phyloP scores from a whole-genome alignment of 2,888 invertebrate species.

The Acronicta leporina region DNA sequence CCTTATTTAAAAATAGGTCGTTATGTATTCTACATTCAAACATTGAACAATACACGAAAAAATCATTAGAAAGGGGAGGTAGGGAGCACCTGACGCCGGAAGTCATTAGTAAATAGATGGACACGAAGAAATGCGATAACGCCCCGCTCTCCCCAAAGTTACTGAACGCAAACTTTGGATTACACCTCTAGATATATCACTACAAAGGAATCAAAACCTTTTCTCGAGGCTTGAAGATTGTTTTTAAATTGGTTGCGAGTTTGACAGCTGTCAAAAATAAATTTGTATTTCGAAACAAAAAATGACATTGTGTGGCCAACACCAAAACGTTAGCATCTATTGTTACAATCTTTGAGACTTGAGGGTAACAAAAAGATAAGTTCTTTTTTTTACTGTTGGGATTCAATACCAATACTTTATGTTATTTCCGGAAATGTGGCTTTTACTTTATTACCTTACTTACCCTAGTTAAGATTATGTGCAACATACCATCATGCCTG shows the following conservation, averaged over 20 bases:
- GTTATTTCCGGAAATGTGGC: constrained; percentile 23
- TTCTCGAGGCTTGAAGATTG: constrained; percentile 28
- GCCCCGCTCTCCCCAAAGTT: constrained; percentile 83
- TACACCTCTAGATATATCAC: constrained; percentile 22
- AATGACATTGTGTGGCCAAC: constrained; percentile 80
- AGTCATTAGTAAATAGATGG: constrained; percentile 89
- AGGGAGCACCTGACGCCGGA: constrained; percentile 86
- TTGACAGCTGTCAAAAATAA: constrained; percentile 52
- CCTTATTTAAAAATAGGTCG: constrained; percentile 28
- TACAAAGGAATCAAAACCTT: constrained; percentile 36
- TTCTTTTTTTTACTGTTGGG: constrained; percentile 46
- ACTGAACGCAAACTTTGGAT: constrained; percentile 61
- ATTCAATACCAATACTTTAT: constrained; percentile 46
- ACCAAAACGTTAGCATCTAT: constrained; percentile 80
- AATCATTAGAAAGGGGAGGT: constrained; percentile 72
- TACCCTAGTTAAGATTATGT: too few species aligned
- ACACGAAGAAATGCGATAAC: constrained; percentile 81
- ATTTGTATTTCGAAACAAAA: constrained; percentile 72
- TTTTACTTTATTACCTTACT: constrained; percentile 11
- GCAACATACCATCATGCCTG: too few species aligned
- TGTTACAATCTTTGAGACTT: constrained; percentile 77
- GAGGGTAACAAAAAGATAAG: constrained; percentile 71
- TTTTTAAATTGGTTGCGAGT: constrained; percentile 12
- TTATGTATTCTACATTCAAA: constrained; percentile 54
- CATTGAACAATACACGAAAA: constrained; percentile 63